Conservation (phyloP, 2,113 vertebrate genomes). For the Scalopus aquaticus region DNA sequence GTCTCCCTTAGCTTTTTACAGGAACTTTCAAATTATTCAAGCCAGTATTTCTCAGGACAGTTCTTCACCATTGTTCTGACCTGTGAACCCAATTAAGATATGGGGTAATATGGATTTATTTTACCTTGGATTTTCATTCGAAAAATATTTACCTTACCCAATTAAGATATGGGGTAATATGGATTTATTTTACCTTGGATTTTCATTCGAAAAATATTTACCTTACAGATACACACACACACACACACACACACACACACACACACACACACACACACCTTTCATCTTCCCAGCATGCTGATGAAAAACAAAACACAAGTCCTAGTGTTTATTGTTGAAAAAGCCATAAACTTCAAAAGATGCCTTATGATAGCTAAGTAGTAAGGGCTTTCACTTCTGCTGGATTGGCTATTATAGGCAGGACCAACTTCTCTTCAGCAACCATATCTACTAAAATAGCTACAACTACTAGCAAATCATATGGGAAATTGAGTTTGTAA, state of each 20-base stretch:
- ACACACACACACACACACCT: neutral
- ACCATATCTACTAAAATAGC: constrained; percentile 7
- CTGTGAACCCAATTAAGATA: neutral
- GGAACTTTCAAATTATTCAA: neutral
- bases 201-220: constrained; percentile 39
- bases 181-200: constrained; percentile 17
- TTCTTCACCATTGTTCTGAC: neutral
- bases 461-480: neutral
- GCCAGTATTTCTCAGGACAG: neutral
- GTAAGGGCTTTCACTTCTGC: neutral
- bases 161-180: neutral
- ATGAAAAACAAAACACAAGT: neutral
- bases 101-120: neutral
- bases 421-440: constrained; percentile 19
- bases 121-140: constrained; percentile 5
- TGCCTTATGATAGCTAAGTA: neutral
- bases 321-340: neutral
- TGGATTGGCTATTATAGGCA: neutral
- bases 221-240: neutral
- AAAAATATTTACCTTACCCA: neutral
- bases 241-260: neutral
- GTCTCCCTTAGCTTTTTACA: neutral
- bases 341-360: neutral
- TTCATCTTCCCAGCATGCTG: neutral
- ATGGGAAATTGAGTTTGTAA: constrained; percentile 31